Base-by-base conservation (phyloP, 1,140 invertebrate genomes). In the Rhyzopertha dominica region DNA sequence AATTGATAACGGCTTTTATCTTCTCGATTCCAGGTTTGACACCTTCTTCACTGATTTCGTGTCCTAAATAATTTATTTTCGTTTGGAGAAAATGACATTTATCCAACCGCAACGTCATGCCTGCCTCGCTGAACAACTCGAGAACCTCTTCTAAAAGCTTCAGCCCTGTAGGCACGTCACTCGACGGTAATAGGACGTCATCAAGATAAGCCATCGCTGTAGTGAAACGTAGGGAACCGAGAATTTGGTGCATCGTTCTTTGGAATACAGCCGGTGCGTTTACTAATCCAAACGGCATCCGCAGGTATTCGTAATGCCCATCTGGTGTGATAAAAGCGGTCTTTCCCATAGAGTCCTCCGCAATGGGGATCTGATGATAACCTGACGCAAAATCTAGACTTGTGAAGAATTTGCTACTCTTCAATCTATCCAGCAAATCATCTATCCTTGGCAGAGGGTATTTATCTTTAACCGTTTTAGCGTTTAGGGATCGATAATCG, bases 381-480 rank as follows among this genome's bases (percentile, higher is more conserved):
- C 62, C 63, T 20, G 49, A 74, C 14, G 54, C 74, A 32, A 76
- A 54, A 61, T 77, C 74, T 1, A 78, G 35, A 1, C 56, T 46
- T 4, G 58, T 52, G 34, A 73, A 71, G 28, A 51, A 63, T 2
- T 72, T 30, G 10, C 32, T 8, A 8, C 67, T 28, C 30, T 59
- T 5, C 23, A 60, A 12, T 19, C 34, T 16, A 19, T 63, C 59
- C 18, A 76, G 50, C 19, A 55, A 56, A 12, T 68, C 62, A 23
- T 66, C 65, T 12, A 75, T 70, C 9, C 59, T 45, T 5, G 72
- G 71, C 9, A 76, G 37, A 2, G 72, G 71, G 53, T 59, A 72
- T 16, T 43, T 29, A 43, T 74, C 69, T 36, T 50, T 40, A 8
- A 39, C 48, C 0, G 67, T 72, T 2, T 63, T 36, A 1, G 13